Conservation (phyloP, 2,797 vertebrate species). For the Luscinia luscinia region DNA sequence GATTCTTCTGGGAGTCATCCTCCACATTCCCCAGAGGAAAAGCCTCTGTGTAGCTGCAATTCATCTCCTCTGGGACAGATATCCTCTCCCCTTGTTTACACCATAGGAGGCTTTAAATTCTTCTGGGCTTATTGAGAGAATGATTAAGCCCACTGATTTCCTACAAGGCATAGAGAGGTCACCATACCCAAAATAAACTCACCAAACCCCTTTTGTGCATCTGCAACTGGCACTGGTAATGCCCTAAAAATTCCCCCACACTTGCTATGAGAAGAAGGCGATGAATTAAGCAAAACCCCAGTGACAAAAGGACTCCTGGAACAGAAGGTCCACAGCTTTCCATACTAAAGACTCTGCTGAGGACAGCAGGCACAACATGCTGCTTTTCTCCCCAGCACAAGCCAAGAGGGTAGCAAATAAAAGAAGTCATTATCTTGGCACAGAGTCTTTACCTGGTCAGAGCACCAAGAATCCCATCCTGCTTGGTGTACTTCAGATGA, state of each 20-base stretch:
- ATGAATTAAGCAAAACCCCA: not conserved
- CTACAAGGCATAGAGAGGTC: not conserved
- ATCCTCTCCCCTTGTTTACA: not conserved
- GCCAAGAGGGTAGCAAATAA: not conserved
- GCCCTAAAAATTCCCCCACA: rapidly evolving
- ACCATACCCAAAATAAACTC: not conserved
- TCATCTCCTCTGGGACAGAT: not conserved
- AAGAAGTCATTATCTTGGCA: not conserved
- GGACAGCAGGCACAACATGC: not conserved
- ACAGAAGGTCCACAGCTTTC: not conserved
- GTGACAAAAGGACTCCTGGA: not conserved
- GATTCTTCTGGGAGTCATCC: not conserved
- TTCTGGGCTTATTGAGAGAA: not conserved
- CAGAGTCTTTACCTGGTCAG: not conserved
- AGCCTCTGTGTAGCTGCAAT: not conserved
- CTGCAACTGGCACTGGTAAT: not conserved
- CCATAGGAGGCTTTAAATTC: not conserved
- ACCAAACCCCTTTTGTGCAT: not conserved
- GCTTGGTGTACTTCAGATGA: not conserved
- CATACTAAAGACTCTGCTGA: not conserved
- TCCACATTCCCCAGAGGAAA: not conserved
- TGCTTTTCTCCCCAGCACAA: not conserved
- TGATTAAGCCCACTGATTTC: not conserved
- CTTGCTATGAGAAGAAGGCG: not conserved
- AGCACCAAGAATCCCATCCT: not conserved